Conservation (phyloP, 2,797 vertebrate species). For the Mormyrus proboscirostris region DNA sequence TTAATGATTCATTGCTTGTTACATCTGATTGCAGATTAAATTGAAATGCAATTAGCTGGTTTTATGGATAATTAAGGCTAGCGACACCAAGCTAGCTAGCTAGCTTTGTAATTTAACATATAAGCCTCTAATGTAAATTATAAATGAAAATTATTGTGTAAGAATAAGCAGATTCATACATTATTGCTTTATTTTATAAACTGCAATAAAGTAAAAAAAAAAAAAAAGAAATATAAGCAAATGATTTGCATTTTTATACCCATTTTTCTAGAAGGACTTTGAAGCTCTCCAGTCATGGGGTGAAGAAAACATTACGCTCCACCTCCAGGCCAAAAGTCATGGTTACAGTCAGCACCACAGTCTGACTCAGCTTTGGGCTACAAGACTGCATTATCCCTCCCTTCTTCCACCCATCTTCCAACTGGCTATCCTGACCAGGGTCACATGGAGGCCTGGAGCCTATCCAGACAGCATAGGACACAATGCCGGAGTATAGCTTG, state of each 20-base stretch:
- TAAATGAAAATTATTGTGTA: not conserved
- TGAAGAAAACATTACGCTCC: not conserved
- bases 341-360: not conserved
- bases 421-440: not conserved
- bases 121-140: not conserved
- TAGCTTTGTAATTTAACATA: not conserved
- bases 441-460: not conserved
- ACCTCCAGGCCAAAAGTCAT: not conserved
- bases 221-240: not conserved
- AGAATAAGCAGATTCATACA: not conserved
- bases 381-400: not conserved
- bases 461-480: not conserved
- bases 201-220: not conserved
- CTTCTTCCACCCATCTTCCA: not conserved
- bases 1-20: not conserved
- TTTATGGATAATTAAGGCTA: not conserved
- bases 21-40: not conserved
- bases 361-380: not conserved
- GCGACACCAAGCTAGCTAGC: not conserved
- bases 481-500: not conserved
- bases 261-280: not conserved
- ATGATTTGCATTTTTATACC: not conserved
- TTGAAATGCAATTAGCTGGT: not conserved
- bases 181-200: not conserved
- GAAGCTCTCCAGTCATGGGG: not conserved